These are phyloP conservation scores for Lasiurus cinereus DNA, from an alignment of 2,113 vertebrate genomes.

Conservation along the genomic window DNA sequence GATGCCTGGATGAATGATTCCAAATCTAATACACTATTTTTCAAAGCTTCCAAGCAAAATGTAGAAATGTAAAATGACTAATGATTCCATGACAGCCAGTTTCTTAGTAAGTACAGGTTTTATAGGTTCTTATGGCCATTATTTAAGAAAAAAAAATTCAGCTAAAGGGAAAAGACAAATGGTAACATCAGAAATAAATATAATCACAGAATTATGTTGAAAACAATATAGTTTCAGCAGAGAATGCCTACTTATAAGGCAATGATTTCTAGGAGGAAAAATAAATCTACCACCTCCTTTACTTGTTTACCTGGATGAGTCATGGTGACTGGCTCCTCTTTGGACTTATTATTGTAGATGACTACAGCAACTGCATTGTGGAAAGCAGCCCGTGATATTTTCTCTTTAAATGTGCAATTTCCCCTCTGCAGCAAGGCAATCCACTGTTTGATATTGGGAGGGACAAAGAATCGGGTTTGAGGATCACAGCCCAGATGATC, in stretches of 20 bases:
- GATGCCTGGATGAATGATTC: not conserved
- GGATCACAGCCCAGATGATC: constrained; percentile 97
- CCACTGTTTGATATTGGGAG: constrained; percentile 95
- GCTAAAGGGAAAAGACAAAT: constrained; percentile 2
- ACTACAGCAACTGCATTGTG: constrained; percentile 97
- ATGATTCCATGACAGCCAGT: not conserved
- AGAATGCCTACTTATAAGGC: not conserved
- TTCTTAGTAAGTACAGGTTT: not conserved
- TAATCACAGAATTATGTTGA: not conserved
- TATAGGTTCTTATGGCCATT: not conserved
- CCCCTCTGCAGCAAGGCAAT: constrained; percentile 97
- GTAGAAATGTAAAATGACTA: constrained; percentile 36
- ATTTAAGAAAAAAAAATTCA: constrained; percentile 37
- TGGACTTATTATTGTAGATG: constrained; percentile 97
- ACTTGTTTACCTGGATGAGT: constrained; percentile 94
- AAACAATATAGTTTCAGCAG: not conserved
- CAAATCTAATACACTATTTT: constrained; percentile 34
- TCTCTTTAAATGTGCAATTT: constrained; percentile 98
- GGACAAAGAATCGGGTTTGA: constrained; percentile 94
- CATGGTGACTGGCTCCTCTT: constrained; percentile 96
- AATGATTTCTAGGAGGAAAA: not conserved
- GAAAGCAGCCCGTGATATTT: constrained; percentile 95
- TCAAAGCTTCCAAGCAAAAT: constrained; percentile 16
- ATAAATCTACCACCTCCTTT: not conserved
- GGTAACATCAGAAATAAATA: constrained; percentile 19